These are phyloP conservation scores for Strix aluco DNA, from an alignment of 2,113 vertebrate species.

Conservation along the genomic window DNA sequence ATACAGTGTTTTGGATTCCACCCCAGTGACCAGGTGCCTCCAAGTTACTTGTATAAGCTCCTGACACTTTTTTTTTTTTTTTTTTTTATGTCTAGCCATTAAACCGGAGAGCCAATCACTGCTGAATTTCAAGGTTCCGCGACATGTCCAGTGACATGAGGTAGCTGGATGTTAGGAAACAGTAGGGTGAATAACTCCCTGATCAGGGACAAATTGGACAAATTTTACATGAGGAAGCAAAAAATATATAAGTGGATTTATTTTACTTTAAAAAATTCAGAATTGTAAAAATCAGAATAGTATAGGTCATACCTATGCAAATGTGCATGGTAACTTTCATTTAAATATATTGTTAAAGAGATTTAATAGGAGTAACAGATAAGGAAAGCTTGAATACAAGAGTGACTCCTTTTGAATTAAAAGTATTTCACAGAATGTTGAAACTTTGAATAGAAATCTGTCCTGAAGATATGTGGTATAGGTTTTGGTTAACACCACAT, in stretches of 20 bases:
- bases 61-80: not conserved
- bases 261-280: not conserved
- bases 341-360: not conserved
- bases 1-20: constrained; percentile 44
- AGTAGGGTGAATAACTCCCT: not conserved
- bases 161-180: not conserved
- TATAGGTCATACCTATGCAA: not conserved
- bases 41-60: constrained; percentile 2
- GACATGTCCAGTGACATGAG: not conserved
- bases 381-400: not conserved
- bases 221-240: not conserved
- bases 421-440: not conserved
- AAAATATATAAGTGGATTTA: not conserved
- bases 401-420: not conserved
- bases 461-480: not conserved
- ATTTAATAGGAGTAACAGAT: not conserved
- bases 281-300: not conserved
- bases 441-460: not conserved
- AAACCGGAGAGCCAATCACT: not conserved
- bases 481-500: not conserved
- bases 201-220: not conserved
- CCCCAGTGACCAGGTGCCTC: constrained; percentile 55
- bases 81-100: not conserved
- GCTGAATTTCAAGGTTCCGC: not conserved
- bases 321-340: not conserved